Percentiles rank a stretch among this genome's conserved stretches.
Evolutionary conservation across 2,888 invertebrate species (phyloP).

Genomic region (Corythucha ciliata): DNA sequence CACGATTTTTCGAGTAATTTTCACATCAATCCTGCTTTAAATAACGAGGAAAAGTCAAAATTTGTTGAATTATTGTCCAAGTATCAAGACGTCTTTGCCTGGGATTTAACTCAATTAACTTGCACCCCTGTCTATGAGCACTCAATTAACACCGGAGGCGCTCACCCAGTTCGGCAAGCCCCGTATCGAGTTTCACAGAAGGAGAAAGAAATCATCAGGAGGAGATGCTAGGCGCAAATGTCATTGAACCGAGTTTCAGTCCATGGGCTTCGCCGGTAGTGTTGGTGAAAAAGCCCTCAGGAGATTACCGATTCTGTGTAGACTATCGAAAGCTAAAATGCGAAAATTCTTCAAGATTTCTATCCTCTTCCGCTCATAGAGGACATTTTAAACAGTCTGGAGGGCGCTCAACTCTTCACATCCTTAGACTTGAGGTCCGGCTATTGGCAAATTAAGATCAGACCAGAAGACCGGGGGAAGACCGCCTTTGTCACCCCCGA

Average conservation of each 20-base stretch:
- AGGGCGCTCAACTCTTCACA: slow-evolving; percentile 8
- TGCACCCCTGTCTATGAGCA: too few relatives aligned
- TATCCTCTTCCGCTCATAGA: slow-evolving; percentile 12
- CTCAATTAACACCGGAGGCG: too few relatives aligned
- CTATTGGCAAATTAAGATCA: slow-evolving; percentile 15
- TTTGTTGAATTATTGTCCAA: too few relatives aligned
- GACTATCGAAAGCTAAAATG: slow-evolving; percentile 5
- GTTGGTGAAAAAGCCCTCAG: slow-evolving; percentile 13
- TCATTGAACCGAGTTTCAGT: background rate
- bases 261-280: slow-evolving; percentile 12
- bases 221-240: too few relatives aligned
- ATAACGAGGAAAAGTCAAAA: too few relatives aligned
- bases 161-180: too few relatives aligned
- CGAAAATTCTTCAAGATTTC: background rate
- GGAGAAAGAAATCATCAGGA: too few relatives aligned
- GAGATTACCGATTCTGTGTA: slow-evolving; percentile 16
- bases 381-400: slow-evolving; percentile 6
- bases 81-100: too few relatives aligned
- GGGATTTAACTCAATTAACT: too few relatives aligned
- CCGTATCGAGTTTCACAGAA: too few relatives aligned
- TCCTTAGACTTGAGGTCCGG: slow-evolving; percentile 13
- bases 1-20: too few relatives aligned
- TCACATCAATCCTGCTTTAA: too few relatives aligned
- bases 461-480: background rate
- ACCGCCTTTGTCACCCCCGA: slow-evolving; percentile 14